Conservation (phyloP, 1,140 invertebrate genomes). For the Trichonephila clavata region DNA sequence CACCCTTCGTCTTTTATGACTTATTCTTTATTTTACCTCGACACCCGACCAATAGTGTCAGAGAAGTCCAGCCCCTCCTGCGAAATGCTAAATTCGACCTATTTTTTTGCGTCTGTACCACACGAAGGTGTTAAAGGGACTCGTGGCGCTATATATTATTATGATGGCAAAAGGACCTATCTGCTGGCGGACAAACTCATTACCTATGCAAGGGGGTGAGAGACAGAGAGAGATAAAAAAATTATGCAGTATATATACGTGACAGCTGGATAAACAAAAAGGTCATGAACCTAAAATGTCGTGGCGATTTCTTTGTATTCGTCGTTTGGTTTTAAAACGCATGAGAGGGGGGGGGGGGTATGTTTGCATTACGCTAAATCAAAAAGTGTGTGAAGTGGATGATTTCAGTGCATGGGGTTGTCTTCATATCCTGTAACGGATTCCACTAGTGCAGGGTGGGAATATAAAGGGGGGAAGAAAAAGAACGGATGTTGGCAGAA, state of each 20-base stretch:
- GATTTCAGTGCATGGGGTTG: background rate
- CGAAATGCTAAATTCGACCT: conserved; percentile 38
- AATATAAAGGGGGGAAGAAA: too few relatives aligned
- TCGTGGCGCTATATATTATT: conserved; percentile 41
- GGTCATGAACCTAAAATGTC: conserved; percentile 23
- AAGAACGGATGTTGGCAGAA: background rate
- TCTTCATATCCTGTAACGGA: background rate
- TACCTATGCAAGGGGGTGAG: conserved; percentile 11
- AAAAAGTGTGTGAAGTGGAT: background rate
- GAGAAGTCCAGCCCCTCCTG: background rate
- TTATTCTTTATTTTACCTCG: background rate
- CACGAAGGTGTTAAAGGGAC: background rate
- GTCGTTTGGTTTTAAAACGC: background rate
- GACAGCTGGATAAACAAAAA: conserved; percentile 36
- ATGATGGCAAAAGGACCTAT: conserved; percentile 24
- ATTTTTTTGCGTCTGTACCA: background rate
- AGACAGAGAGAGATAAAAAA: background rate
- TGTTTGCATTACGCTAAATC: conserved; percentile 16
- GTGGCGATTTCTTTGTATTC: background rate
- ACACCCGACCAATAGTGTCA: conserved; percentile 20
- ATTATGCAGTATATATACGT: background rate
- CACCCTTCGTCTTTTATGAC: conserved; percentile 3
- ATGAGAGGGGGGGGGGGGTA: background rate
- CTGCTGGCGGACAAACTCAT: background rate
- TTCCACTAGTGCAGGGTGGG: background rate